Conservation (phyloP, 2,113 vertebrate genomes). For the Nymphicus hollandicus region DNA sequence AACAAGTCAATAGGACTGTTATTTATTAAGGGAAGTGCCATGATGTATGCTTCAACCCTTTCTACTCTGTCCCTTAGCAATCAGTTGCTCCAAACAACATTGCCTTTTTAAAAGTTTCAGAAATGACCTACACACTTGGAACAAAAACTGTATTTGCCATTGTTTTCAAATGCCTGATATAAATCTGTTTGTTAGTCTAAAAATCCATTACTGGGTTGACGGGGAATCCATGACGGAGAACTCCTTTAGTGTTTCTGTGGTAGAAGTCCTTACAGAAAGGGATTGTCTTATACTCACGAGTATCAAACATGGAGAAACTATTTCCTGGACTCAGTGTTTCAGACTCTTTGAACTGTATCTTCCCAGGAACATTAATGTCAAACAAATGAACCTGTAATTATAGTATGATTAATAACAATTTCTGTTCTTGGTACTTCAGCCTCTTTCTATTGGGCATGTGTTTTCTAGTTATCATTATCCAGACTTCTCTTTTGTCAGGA, state of each 20-base stretch:
- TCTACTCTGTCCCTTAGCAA: neutral
- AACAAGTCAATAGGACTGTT: neutral
- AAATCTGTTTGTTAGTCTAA: neutral
- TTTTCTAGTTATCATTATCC: neutral
- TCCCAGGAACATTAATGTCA: constrained; percentile 93
- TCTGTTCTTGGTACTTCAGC: neutral
- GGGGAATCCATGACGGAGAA: neutral
- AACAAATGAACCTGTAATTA: constrained; percentile 92
- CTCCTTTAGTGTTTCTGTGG: neutral
- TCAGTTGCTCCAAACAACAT: neutral
- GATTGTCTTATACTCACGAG: constrained; percentile 78
- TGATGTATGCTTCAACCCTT: neutral
- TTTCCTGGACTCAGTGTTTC: constrained; percentile 88
- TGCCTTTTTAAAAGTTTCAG: neutral
- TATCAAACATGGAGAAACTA: constrained; percentile 88
- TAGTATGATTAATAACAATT: neutral
- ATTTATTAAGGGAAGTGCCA: neutral
- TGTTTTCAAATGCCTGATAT: neutral
- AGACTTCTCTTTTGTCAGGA: neutral
- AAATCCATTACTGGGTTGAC: neutral
- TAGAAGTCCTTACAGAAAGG: neutral
- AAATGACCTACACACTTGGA: neutral
- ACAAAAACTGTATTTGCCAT: neutral
- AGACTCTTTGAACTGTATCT: constrained; percentile 95
- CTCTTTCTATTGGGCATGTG: neutral